phyloP scores from a whole-genome alignment of 2,888 invertebrate genomes.

The Tricholauxania praeusta region DNA sequence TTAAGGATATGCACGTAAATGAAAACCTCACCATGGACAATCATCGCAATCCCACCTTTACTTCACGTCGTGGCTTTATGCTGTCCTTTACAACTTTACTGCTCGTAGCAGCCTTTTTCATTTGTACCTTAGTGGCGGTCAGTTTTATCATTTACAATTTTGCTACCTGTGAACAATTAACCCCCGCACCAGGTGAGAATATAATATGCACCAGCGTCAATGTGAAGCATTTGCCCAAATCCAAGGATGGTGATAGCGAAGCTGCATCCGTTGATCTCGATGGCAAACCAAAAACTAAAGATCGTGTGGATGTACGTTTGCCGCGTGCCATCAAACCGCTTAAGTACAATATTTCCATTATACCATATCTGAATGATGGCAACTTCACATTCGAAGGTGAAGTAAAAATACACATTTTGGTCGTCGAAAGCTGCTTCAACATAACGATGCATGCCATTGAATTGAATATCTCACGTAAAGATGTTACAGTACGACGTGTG shows the following conservation, averaged over 20 bases:
- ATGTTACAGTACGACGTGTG: slow-evolving; percentile 68
- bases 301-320: slow-evolving; percentile 75
- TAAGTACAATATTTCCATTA: slow-evolving; percentile 77
- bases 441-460: slow-evolving; percentile 83
- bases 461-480: slow-evolving; percentile 73
- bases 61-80: slow-evolving; percentile 70
- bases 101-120: slow-evolving; percentile 74
- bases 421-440: slow-evolving; percentile 71
- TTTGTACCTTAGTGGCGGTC: slow-evolving; percentile 76
- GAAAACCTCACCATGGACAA: slow-evolving; percentile 58
- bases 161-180: slow-evolving; percentile 74
- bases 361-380: slow-evolving; percentile 79
- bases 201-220: slow-evolving; percentile 59
- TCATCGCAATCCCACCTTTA: slow-evolving; percentile 51
- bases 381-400: slow-evolving; percentile 85
- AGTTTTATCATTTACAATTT: slow-evolving; percentile 83
- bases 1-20: slow-evolving; percentile 63
- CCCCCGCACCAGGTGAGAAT: slow-evolving; percentile 55
- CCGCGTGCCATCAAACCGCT: slow-evolving; percentile 77
- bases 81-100: slow-evolving; percentile 76
- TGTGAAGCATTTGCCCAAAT: slow-evolving; percentile 50
- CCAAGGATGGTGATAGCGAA: slow-evolving; percentile 42
- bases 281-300: slow-evolving; percentile 49
- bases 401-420: slow-evolving; percentile 74
- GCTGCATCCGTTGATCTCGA: slow-evolving; percentile 40